Evolutionary conservation across 2,888 invertebrate genomes (phyloP).

Genomic region (Scaptomyza cyrtandrae): DNA sequence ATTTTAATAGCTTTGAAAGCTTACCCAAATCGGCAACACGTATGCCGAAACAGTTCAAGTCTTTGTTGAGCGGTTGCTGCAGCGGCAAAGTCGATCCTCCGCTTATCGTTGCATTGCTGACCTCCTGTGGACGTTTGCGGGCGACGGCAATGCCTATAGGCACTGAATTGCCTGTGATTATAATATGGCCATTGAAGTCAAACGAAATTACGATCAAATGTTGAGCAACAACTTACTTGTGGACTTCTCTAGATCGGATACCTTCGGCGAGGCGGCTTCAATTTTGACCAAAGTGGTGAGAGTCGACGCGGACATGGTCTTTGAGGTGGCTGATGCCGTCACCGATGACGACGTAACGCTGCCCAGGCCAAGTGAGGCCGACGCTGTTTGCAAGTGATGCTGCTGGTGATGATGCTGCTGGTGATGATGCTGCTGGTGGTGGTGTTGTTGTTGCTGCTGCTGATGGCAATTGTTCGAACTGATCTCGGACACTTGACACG

Average conservation of each 20-base stretch:
- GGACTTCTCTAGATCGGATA: conserved; percentile 80
- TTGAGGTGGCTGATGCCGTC: conserved; percentile 74
- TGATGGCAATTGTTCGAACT: conserved; percentile 83
- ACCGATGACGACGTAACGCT: conserved; percentile 68
- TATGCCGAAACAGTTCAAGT: conserved; percentile 84
- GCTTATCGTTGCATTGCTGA: conserved; percentile 69
- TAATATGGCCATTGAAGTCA: conserved; percentile 8
- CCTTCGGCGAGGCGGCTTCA: conserved; percentile 84
- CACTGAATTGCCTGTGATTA: conserved; percentile 86
- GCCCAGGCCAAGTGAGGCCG: conserved; percentile 58
- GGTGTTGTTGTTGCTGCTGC: conserved; percentile 64
- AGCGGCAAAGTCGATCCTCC: conserved; percentile 74
- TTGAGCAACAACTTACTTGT: conserved; percentile 66
- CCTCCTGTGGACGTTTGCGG: conserved; percentile 87
- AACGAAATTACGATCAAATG: background rate
- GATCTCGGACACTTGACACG: conserved; percentile 85
- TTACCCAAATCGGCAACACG: conserved; percentile 84
- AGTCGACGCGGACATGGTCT: conserved; percentile 82
- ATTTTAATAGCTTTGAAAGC: conserved; percentile 20
- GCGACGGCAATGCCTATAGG: conserved; percentile 94
- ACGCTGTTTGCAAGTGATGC: conserved; percentile 64
- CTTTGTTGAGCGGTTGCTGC: conserved; percentile 83
- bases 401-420: conserved; percentile 61
- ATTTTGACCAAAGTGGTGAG: conserved; percentile 84
- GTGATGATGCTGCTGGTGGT: conserved; percentile 68